Conservation (phyloP, 2,797 vertebrate genomes). For the Cyprinella venusta region DNA sequence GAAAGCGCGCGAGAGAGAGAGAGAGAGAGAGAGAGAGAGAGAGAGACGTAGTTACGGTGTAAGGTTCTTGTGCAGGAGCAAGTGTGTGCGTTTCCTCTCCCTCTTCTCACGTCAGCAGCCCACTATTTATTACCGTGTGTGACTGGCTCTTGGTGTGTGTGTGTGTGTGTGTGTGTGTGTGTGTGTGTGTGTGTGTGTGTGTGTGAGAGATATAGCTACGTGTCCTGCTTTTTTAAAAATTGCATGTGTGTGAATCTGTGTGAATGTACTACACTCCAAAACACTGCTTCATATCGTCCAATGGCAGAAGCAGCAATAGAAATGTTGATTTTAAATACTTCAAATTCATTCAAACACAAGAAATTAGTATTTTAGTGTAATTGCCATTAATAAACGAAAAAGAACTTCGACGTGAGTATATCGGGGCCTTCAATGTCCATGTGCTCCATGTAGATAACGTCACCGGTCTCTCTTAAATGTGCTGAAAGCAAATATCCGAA, state of each 20-base stretch:
- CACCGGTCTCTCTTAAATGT: constrained; percentile 10
- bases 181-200: constrained; percentile 1
- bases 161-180: constrained; percentile 1
- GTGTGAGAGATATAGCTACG: constrained; percentile 1
- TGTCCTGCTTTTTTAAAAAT: constrained; percentile 15
- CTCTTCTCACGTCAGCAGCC: constrained; percentile 44
- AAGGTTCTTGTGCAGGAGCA: not conserved
- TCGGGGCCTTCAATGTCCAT: not conserved
- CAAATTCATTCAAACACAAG: not conserved
- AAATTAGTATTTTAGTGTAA: not conserved
- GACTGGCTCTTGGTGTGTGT: constrained; percentile 8
- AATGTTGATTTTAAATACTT: not conserved
- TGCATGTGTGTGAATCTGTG: no score
- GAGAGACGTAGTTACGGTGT: not conserved
- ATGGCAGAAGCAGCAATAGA: not conserved
- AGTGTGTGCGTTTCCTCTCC: constrained; percentile 28
- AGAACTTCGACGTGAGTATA: no score
- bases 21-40: not conserved
- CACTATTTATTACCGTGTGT: constrained; percentile 25
- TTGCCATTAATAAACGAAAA: no score
- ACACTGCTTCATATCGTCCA: not conserved
- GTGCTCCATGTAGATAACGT: constrained; percentile 21
- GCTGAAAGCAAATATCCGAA: constrained; percentile 25
- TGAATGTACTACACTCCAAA: not conserved
- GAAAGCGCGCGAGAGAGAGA: not conserved